Evolutionary conservation across 2,888 invertebrate species (phyloP), one percentile per base, ranked within the genome.

Genomic region (Cyclophora punctaria): DNA sequence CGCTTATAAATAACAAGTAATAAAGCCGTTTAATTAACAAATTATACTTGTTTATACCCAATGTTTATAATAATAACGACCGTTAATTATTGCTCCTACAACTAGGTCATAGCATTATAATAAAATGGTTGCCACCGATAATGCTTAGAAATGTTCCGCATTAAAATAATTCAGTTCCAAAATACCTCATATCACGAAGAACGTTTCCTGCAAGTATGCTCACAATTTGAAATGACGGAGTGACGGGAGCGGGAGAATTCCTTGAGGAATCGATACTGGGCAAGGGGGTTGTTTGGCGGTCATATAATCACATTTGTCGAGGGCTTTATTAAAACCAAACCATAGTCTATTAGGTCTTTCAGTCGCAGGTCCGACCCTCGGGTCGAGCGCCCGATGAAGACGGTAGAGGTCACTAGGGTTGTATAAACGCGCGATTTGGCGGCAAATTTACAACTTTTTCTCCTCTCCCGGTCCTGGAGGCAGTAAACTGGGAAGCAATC

Each of bases 401-500:
- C 67, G 66, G 69, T 73, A 74, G 76, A 74, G 85, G 83, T 83
- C 83, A 84, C 77, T 76, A 62, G 71, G 78, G 78, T 74, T 75
- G 83, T 80, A 84, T 80, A 83, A 85, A 83, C 75, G 81, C 74
- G 73, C 81, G 78, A 83, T 86, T 85, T 79, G 78, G 73, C 65
- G 75, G 76, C 75, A 81, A 86, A 84, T 85, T 85, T 86, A 86
- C 84, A 85, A 85, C 82, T 82, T 83, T 83, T 83, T 83, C 81
- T 75, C 76, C 66, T 68, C 72, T 71, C 74, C 63, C 58, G 73
- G 73, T 74, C 75, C 74, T 71, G 69, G 71, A 64, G 77, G 83
- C 75, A 78, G 80, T 85, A 86, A 85, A 86, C 75, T 75, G 73
- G 69, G 78, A 80, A 80, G 84, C 85, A 84, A 84, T 83, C 83